Evolutionary conservation across 2,113 vertebrate genomes (phyloP), one percentile per base, ranked within the genome.

Genomic region (Salvator merianae): DNA sequence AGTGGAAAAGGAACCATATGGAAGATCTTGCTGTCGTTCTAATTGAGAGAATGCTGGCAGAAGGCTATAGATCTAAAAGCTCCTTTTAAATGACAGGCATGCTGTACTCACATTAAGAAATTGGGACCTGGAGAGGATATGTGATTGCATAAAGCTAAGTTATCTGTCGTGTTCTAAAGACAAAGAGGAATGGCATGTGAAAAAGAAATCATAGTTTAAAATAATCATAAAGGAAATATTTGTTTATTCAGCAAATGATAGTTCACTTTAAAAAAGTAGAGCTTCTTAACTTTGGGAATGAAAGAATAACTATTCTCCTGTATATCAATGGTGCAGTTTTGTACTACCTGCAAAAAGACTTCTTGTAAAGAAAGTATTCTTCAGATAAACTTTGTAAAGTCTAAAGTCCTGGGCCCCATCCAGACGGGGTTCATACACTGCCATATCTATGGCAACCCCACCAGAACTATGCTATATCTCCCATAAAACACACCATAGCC

Each of bases 51-150:
- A 81, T 77, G 86, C 53, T 18, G 85, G 75, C 79, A 69, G 73
- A 91, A 90, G 91, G 93, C 89, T 91, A 90, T 91, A 81, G 89
- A 85, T 87, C 87, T 92, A 84, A 92, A 94, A 94, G 91, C 90
- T 92, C 90, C 90, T 90, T 81, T n/a, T 77, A 88, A 86, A 92
- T 92, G 92, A 91, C 91, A 88, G 91, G 91, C 90, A 86, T 55
- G 77, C 81, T 77, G 40, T 47, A 83, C 77, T 90, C 30, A 63
- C 68, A 72, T 20, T 50, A 70, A 91, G 81, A 82, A 87, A 36
- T 55, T 79, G 77, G 76, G 90, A 88, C 2, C 14, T 30, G 89
- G 91, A 88, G 76, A 85, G 77, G 65, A 40, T 83, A 62, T 24
- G 65, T 24, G 50, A 74, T 14, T 34, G 36, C 24, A 59, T 76